Conservation (phyloP, 2,888 invertebrate genomes). For the Drosophila hawaiiensis region DNA sequence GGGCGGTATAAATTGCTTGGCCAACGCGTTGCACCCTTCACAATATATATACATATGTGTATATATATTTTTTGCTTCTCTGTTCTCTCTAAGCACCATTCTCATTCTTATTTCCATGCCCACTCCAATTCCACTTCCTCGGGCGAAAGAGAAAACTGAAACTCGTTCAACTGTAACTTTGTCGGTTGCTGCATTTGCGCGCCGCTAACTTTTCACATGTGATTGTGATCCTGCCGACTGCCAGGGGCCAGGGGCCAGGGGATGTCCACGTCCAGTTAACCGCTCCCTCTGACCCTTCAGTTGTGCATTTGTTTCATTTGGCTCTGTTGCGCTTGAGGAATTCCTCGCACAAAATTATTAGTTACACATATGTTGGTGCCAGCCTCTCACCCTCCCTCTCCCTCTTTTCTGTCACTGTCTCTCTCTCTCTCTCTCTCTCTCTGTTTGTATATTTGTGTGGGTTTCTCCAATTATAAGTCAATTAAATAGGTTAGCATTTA, state of each 20-base stretch:
- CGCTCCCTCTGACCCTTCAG: slow-evolving; percentile 12
- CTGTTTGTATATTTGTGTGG: slow-evolving; percentile 39
- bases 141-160: slow-evolving; percentile 47
- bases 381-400: slow-evolving; percentile 25
- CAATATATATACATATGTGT: neutral
- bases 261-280: slow-evolving; percentile 31
- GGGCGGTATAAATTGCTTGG: slow-evolving; percentile 75
- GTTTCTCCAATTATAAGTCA: slow-evolving; percentile 82
- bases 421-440: slow-evolving; percentile 2
- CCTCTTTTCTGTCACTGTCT: neutral
- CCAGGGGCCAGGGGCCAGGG: slow-evolving; percentile 3
- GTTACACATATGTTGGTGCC: slow-evolving; percentile 75
- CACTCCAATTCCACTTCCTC: slow-evolving; percentile 23
- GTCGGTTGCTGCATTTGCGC: slow-evolving; percentile 48
- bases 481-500: slow-evolving; percentile 81
- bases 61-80: neutral
- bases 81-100: slow-evolving; percentile 15
- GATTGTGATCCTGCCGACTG: slow-evolving; percentile 56
- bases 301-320: slow-evolving; percentile 29
- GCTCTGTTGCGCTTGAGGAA: slow-evolving; percentile 79
- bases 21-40: slow-evolving; percentile 25
- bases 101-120: slow-evolving; percentile 8
- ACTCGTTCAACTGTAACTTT: slow-evolving; percentile 73
- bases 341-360: slow-evolving; percentile 79
- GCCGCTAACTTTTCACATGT: slow-evolving; percentile 78